Conservation (phyloP, 2,797 vertebrate species). For the Poecile montanus region DNA sequence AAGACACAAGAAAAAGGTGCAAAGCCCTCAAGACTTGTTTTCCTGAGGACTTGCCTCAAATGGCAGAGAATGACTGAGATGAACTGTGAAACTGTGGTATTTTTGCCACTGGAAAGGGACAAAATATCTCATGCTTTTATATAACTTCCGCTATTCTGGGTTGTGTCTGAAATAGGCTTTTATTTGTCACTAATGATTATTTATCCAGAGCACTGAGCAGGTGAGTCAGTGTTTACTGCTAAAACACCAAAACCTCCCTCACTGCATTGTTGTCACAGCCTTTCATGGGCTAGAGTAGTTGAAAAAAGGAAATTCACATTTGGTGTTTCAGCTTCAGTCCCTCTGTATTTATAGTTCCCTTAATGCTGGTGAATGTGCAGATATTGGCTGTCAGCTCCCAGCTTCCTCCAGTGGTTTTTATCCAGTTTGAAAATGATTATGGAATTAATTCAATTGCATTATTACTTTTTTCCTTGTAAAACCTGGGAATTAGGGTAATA, state of each 20-base stretch:
- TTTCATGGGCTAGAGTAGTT: neutral
- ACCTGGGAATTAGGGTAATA: neutral
- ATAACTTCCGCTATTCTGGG: neutral
- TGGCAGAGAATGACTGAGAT: neutral
- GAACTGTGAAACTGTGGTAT: neutral
- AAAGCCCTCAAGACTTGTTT: neutral
- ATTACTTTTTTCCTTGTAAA: neutral
- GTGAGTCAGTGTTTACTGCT: conserved; percentile 20
- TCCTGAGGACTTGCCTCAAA: neutral
- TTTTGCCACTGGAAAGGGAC: neutral
- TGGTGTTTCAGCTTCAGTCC: neutral
- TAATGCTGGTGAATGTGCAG: neutral
- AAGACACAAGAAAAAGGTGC: neutral
- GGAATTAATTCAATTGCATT: conserved; percentile 19
- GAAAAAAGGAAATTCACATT: neutral
- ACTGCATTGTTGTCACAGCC: neutral
- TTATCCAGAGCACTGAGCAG: neutral
- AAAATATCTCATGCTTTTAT: neutral
- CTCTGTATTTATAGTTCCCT: neutral
- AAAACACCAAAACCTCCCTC: neutral
- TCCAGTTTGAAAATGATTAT: neutral
- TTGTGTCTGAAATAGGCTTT: neutral
- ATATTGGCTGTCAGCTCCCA: conserved; percentile 11
- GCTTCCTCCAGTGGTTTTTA: neutral
- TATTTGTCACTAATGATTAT: conserved; percentile 1